Evolutionary conservation across 2,113 vertebrate species (phyloP).

Genomic region (Colistium nudipinnis): DNA sequence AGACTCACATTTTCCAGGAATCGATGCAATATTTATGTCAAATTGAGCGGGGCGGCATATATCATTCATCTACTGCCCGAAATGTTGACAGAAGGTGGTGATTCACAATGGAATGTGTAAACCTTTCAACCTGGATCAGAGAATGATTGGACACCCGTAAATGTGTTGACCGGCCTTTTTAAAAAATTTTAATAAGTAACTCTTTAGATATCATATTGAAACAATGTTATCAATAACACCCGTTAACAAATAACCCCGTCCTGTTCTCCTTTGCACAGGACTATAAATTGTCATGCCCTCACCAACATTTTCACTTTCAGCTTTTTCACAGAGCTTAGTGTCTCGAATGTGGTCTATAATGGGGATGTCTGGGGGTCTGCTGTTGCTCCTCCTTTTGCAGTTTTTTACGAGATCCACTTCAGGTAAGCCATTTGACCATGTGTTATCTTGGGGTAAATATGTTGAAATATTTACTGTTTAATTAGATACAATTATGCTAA

Average conservation of each 20-base stretch:
- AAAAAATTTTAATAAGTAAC: constrained; percentile 58
- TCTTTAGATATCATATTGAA: neutral
- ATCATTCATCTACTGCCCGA: neutral
- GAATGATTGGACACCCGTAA: constrained; percentile 9
- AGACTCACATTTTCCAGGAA: neutral
- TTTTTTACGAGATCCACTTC: constrained; percentile 19
- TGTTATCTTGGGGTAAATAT: neutral
- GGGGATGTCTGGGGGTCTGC: neutral
- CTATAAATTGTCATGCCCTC: constrained; percentile 37
- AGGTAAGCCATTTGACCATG: constrained; percentile 37
- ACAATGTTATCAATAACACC: neutral
- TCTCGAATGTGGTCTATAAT: constrained; percentile 16
- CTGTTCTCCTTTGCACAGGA: neutral
- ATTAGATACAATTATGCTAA: too few relatives aligned
- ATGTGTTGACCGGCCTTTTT: neutral
- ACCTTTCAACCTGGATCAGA: neutral
- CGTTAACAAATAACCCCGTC: constrained; percentile 1
- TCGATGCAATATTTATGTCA: neutral
- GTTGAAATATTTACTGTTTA: neutral
- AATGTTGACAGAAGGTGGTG: constrained; percentile 28
- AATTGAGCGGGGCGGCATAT: neutral
- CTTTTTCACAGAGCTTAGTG: constrained; percentile 9
- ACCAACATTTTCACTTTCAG: neutral
- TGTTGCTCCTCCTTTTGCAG: constrained; percentile 30
- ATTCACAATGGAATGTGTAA: neutral